phyloP scores from a whole-genome alignment of 2,797 vertebrate species.

The Danio kyathit region DNA sequence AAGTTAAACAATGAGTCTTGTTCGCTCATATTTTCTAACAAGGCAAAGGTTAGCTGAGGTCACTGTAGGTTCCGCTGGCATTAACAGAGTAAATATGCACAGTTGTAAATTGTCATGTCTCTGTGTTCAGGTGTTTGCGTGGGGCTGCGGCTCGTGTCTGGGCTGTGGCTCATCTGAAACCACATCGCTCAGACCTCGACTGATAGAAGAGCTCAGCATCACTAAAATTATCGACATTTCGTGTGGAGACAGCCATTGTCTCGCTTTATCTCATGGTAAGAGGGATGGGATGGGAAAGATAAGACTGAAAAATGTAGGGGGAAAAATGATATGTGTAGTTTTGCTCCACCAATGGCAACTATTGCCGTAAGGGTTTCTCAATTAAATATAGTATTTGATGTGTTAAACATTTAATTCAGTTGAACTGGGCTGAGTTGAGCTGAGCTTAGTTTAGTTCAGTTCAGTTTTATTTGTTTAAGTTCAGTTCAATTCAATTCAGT shows the following conservation, averaged over 20 bases:
- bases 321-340: too few species aligned
- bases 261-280: slow-evolving; percentile 84
- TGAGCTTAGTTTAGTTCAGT: too few species aligned
- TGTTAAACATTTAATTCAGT: too few species aligned
- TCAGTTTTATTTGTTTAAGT: too few species aligned
- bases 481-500: too few species aligned
- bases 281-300: background rate
- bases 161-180: slow-evolving; percentile 85
- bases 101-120: slow-evolving; percentile 3
- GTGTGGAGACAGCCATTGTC: slow-evolving; percentile 86
- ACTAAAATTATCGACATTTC: slow-evolving; percentile 86
- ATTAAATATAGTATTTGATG: too few species aligned
- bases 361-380: background rate
- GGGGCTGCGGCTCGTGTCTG: slow-evolving; percentile 86
- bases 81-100: slow-evolving; percentile 4
- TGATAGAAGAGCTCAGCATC: slow-evolving; percentile 83
- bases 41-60: too few species aligned
- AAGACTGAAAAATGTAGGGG: background rate
- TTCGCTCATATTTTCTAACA: too few species aligned
- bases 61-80: too few species aligned
- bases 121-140: slow-evolving; percentile 79
- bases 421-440: too few species aligned
- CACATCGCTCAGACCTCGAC: slow-evolving; percentile 80
- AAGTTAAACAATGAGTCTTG: too few species aligned
- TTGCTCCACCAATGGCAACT: background rate